Percentiles rank a stretch among this genome's conserved stretches.
Evolutionary conservation across 2,113 vertebrate genomes (phyloP).

Genomic region (Ochotona curzoniae): DNA sequence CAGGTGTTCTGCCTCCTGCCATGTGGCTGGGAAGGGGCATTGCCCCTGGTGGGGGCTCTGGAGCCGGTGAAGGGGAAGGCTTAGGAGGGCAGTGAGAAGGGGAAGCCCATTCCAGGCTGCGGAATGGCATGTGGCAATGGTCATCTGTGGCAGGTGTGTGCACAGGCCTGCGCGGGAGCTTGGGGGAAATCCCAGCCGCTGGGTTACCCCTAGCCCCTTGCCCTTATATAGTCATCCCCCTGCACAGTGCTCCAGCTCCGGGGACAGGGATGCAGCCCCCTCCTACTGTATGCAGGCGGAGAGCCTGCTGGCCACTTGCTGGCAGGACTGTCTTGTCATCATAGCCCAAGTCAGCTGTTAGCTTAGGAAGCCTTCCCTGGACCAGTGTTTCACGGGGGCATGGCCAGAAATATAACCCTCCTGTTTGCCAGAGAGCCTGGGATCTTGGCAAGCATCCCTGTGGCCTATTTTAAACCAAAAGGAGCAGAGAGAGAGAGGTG

Average conservation of each 20-base stretch:
- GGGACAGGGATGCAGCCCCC: neutral
- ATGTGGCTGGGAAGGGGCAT: neutral
- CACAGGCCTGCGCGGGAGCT: neutral
- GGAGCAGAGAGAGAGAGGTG: conserved; percentile 31
- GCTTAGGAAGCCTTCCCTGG: conserved; percentile 79
- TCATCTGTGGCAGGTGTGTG: conserved; percentile 56
- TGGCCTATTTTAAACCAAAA: conserved; percentile 79
- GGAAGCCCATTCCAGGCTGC: conserved; percentile 66
- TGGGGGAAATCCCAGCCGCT: conserved; percentile 57
- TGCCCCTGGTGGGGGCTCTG: neutral
- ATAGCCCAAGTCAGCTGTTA: conserved; percentile 87
- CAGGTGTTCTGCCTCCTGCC: neutral
- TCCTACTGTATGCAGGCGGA: conserved; percentile 47
- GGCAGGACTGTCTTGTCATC: conserved; percentile 79
- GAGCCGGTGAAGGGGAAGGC: conserved; percentile 69
- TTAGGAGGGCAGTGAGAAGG: conserved; percentile 22
- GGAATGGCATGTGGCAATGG: conserved; percentile 70
- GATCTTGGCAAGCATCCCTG: conserved; percentile 75
- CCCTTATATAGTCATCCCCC: conserved; percentile 65
- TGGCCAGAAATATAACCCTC: conserved; percentile 85
- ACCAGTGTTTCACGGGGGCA: conserved; percentile 77
- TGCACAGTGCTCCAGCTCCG: neutral
- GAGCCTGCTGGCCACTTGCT: neutral
- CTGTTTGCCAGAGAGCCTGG: conserved; percentile 83
- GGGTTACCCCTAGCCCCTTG: conserved; percentile 38